These are phyloP conservation scores for Tuta absoluta DNA, from an alignment of 2,888 invertebrate genomes.

Conservation along the genomic window DNA sequence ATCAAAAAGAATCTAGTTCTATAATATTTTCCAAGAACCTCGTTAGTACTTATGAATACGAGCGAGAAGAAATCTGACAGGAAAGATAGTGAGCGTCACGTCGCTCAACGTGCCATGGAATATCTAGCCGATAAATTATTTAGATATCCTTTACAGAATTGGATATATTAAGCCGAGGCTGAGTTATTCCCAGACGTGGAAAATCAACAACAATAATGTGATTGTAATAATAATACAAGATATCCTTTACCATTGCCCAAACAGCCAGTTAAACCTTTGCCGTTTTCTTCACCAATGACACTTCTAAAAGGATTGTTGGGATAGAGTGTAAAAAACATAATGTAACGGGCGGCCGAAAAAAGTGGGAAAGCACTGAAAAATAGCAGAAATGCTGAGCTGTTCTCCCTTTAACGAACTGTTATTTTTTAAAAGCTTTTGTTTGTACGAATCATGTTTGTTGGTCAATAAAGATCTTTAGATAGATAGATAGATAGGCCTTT, in stretches of 20 bases:
- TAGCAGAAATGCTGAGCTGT: too few relatives aligned
- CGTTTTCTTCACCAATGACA: too few relatives aligned
- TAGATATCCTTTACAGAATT: slow-evolving; percentile 35
- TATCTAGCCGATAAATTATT: slow-evolving; percentile 36
- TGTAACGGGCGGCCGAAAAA: too few relatives aligned
- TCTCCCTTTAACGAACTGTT: too few relatives aligned
- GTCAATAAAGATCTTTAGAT: too few relatives aligned
- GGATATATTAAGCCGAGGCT: slow-evolving; percentile 29
- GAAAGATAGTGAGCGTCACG: slow-evolving; percentile 40
- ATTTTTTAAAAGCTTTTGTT: too few relatives aligned
- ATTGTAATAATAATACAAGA: not conserved
- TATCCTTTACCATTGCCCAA: not conserved
- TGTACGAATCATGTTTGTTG: too few relatives aligned
- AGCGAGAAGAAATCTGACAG: slow-evolving; percentile 29
- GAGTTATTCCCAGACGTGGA: slow-evolving; percentile 17
- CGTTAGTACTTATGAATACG: slow-evolving; percentile 3
- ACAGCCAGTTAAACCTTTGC: too few relatives aligned
- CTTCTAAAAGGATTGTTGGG: too few relatives aligned
- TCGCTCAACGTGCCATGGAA: slow-evolving; percentile 42
- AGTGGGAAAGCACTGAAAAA: too few relatives aligned
- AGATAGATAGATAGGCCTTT: too few relatives aligned
- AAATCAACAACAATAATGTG: slow-evolving; percentile 14
- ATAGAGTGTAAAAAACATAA: too few relatives aligned
- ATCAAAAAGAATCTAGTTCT: not conserved
- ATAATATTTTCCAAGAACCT: slow-evolving; percentile 19